Conservation (phyloP, 2,113 vertebrate species). For the Serilophus lunatus region DNA sequence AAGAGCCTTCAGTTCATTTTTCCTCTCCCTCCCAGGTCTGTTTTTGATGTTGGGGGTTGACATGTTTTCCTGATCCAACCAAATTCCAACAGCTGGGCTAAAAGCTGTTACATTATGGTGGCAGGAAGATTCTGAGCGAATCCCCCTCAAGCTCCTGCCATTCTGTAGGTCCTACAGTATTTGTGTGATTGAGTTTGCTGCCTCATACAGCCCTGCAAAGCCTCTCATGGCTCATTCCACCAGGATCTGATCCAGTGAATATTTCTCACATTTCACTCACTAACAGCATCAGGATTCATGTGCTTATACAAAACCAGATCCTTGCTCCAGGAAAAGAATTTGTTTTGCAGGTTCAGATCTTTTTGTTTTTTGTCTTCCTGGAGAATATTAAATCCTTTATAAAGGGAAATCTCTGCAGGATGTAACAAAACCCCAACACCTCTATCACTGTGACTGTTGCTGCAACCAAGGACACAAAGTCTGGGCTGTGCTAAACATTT, state of each 20-base stretch:
- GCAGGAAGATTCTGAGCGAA: background rate
- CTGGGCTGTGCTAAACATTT: background rate
- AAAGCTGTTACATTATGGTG: accelerated
- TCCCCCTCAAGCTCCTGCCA: background rate
- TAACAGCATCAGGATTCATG: background rate
- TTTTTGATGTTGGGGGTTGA: background rate
- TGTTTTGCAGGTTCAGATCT: background rate
- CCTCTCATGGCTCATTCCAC: background rate
- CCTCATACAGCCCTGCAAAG: background rate
- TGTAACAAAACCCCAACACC: background rate
- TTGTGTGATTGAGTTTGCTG: background rate
- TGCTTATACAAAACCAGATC: background rate
- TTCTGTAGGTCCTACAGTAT: background rate
- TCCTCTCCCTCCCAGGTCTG: background rate
- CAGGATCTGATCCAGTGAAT: background rate
- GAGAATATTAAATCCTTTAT: background rate
- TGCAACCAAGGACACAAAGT: background rate
- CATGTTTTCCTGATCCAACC: background rate
- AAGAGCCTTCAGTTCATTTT: background rate
- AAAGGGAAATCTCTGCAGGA: background rate
- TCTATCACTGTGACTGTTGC: background rate
- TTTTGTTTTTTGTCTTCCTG: background rate
- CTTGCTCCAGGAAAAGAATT: background rate
- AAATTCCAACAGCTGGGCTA: accelerated
- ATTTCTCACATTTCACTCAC: background rate